Evolutionary conservation across 1,140 invertebrate genomes (phyloP).

Genomic region (Sarcophaga bullata): DNA sequence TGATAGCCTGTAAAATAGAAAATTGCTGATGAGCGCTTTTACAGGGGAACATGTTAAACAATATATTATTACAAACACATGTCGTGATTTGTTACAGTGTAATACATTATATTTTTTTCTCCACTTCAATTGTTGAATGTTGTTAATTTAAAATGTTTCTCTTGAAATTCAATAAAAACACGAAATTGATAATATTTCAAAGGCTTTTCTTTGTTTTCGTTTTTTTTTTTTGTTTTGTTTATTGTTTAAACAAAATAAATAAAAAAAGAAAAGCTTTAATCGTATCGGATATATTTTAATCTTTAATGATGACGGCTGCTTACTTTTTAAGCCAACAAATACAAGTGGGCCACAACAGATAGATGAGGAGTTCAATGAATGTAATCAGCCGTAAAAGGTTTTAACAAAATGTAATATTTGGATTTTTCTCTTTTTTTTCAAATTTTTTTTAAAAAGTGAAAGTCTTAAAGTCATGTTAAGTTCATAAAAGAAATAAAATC

Average conservation of each 20-base stretch:
- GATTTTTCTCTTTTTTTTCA: background rate
- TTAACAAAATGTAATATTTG: background rate
- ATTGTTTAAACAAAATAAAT: background rate
- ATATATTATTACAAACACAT: no score
- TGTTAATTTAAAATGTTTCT: background rate
- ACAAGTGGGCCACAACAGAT: background rate
- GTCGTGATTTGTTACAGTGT: no score
- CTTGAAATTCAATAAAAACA: background rate
- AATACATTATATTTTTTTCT: background rate
- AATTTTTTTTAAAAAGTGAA: slow-evolving; percentile 6
- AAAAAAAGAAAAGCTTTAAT: background rate
- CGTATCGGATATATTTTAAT: background rate
- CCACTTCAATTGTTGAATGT: background rate
- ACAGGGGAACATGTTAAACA: no score
- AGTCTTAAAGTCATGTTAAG: background rate
- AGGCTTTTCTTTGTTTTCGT: no score
- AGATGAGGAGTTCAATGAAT: background rate
- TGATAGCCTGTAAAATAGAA: no score
- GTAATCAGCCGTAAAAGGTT: background rate
- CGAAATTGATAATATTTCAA: background rate
- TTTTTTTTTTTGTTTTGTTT: background rate
- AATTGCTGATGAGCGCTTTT: no score
- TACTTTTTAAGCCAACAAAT: background rate
- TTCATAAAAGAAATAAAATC: background rate
- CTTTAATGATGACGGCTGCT: background rate